Conservation (phyloP, 2,797 vertebrate species). For the Phoebastria nigripes region DNA sequence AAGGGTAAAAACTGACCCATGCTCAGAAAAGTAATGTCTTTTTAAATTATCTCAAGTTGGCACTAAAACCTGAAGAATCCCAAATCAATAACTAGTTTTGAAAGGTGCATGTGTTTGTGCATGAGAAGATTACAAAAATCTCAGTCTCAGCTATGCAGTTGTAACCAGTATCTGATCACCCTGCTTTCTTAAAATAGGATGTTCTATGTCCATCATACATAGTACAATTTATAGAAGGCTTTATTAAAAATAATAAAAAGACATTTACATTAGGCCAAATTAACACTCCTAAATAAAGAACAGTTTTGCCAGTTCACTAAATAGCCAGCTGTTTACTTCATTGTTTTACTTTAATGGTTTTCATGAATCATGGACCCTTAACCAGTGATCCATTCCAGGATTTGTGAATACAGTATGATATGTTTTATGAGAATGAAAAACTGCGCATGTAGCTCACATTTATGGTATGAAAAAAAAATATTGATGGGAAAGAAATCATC, state of each 20-base stretch:
- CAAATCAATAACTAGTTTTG: neutral
- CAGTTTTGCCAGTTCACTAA: neutral
- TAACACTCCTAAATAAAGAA: neutral
- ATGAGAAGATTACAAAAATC: neutral
- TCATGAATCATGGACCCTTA: neutral
- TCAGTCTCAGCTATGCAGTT: neutral
- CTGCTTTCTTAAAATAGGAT: neutral
- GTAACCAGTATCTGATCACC: neutral
- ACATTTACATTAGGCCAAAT: neutral
- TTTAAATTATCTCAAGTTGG: neutral
- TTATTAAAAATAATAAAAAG: neutral
- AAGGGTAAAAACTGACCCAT: neutral
- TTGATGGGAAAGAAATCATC: neutral
- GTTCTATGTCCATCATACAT: accelerated
- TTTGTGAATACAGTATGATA: neutral
- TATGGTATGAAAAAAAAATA: neutral
- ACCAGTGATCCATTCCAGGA: neutral
- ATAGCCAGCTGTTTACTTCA: neutral
- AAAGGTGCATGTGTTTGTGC: neutral
- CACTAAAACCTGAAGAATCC: neutral
- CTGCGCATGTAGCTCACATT: neutral
- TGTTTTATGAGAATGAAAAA: neutral
- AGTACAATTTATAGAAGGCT: neutral
- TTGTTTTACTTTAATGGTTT: neutral
- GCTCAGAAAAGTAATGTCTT: neutral